Base-by-base conservation (phyloP, 2,113 vertebrate genomes). In the Lichenostomus cassidix region DNA sequence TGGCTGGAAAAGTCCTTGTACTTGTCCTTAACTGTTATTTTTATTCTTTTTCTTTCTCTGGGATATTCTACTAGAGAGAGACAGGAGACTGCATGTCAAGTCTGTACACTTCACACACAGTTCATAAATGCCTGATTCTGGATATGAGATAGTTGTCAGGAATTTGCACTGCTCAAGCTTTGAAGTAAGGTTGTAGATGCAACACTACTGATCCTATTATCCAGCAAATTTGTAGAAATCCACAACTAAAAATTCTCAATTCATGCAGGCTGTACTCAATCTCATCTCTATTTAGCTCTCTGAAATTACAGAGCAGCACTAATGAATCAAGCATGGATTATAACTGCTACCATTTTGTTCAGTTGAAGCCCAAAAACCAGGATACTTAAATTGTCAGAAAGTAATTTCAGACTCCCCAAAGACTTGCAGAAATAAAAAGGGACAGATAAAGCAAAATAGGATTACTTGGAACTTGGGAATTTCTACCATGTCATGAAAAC, bases 381-480 rank as follows among this genome's bases (percentile, higher is more conserved):
- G 44, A 47, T 90, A 70, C 49, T 53, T 82, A 55, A 64, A 79
- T 33, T 87, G 73, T 92, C 87, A 94, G 52, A 84, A 82, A 91
- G 50, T 71, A 71, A 71, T 2, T 10, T 75, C 82, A 93, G 78
- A 87, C 79, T 90, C 90, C 41, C 89, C 8, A 56, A 75, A 76
- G 92, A 89, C 47, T 71, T 75, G 18, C 56, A 91, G 83, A 81
- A 87, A 94, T 78, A 75, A 89, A 95, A 83, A 93, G 42, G 47
- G 35, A 64, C 33, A 84, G 64, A 87, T 87, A 96, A 93, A 87
- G 19, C 35, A 92, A 94, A 94, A 92, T 29, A 89, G 47, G 86
- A 89, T 96, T 95, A 94, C 83, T 86, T 47, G 69, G 44, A 96
- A 83, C 73, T 52, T 91, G 91, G 89, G 83, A 89, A 91, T 96